Evolutionary conservation across 2,797 vertebrate species (phyloP).

Genomic region (Manis javanica): DNA sequence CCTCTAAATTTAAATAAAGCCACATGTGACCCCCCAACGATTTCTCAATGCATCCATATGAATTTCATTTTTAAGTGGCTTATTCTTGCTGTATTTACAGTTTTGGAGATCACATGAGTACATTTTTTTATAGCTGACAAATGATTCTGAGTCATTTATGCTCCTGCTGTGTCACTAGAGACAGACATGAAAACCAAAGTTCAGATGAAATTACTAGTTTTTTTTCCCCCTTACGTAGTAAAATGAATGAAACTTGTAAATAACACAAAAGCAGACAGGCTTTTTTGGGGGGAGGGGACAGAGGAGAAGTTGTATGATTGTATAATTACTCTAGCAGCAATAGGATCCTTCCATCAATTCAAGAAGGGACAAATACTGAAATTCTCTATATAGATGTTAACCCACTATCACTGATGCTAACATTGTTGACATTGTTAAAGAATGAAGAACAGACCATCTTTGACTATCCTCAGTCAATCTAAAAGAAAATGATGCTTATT

Average conservation of each 20-base stretch:
- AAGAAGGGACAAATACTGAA: not conserved
- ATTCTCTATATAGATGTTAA: not conserved
- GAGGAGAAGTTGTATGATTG: not conserved
- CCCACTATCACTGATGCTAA: not conserved
- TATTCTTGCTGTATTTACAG: not conserved
- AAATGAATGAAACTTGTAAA: not conserved
- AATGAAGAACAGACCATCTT: not conserved
- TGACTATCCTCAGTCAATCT: not conserved
- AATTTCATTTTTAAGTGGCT: not conserved
- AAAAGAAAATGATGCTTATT: not conserved
- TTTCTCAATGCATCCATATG: not conserved
- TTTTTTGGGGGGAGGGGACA: rapidly evolving
- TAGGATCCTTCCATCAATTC: not conserved
- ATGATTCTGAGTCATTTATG: not conserved
- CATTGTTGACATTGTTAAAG: not conserved
- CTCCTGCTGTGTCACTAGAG: not conserved
- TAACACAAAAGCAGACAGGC: not conserved
- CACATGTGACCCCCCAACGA: not conserved
- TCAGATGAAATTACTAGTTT: not conserved
- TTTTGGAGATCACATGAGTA: not conserved
- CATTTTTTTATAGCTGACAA: not conserved
- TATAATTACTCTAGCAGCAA: not conserved
- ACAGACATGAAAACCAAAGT: not conserved
- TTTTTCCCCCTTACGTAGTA: not conserved
- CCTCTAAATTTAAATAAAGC: not conserved